Conservation (phyloP, 2,888 invertebrate genomes). For the Caenorhabditis sp. region DNA sequence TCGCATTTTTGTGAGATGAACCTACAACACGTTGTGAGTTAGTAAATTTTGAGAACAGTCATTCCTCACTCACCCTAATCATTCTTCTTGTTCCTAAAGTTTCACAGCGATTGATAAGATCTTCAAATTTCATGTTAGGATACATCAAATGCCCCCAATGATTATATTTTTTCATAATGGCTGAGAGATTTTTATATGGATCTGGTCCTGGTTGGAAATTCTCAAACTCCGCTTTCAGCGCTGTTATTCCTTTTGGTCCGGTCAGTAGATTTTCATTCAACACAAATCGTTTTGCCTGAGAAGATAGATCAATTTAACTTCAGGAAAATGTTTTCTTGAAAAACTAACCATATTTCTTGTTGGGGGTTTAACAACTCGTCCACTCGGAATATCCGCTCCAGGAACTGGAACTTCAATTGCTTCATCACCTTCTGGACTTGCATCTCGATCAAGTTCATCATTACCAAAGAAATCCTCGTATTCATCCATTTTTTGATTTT, state of each 20-base stretch:
- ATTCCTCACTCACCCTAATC: slow-evolving; percentile 31
- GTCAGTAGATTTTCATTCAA: slow-evolving; percentile 42
- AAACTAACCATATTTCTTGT: neutral
- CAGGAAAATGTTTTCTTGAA: too few relatives aligned
- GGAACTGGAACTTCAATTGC: slow-evolving; percentile 22
- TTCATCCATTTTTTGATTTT: slow-evolving; percentile 31
- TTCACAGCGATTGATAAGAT: slow-evolving; percentile 45
- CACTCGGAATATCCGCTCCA: neutral
- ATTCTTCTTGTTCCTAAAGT: slow-evolving; percentile 42
- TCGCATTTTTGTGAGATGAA: slow-evolving; percentile 29
- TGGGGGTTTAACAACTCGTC: neutral
- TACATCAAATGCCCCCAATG: slow-evolving; percentile 52
- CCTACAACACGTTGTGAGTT: slow-evolving; percentile 28
- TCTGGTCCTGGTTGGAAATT: slow-evolving; percentile 43
- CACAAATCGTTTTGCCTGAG: slow-evolving; percentile 25
- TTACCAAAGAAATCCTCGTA: slow-evolving; percentile 49
- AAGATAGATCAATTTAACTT: neutral
- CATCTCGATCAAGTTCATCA: slow-evolving; percentile 44
- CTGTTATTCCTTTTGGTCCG: slow-evolving; percentile 39
- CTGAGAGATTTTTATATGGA: slow-evolving; percentile 50
- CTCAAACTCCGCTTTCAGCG: slow-evolving; percentile 34
- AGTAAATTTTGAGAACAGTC: neutral
- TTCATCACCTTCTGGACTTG: slow-evolving; percentile 36
- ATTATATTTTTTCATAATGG: slow-evolving; percentile 47
- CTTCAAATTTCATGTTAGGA: slow-evolving; percentile 52